Evolutionary conservation across 2,113 vertebrate genomes (phyloP).

Genomic region (Murina feae): DNA sequence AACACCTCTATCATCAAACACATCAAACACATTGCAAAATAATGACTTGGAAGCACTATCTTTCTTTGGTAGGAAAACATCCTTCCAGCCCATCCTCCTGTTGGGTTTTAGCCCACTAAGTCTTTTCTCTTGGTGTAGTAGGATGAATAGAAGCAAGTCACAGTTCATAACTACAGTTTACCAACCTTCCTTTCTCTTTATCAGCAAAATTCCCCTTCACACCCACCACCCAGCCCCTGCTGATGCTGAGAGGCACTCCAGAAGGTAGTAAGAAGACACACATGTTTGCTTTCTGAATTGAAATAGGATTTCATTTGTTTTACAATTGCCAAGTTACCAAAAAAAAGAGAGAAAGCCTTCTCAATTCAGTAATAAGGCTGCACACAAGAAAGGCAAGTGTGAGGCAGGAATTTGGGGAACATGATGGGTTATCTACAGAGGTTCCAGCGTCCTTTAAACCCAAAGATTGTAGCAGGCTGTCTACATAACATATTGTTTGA

Average conservation of each 20-base stretch:
- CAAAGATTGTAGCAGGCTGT: background rate
- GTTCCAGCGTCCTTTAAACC: background rate
- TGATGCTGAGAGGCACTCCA: background rate
- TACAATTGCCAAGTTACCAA: background rate
- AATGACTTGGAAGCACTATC: background rate
- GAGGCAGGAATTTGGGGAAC: background rate
- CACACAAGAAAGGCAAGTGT: background rate
- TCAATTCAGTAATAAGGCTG: background rate
- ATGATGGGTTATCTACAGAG: background rate
- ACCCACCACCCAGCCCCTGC: background rate
- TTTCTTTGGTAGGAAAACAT: background rate
- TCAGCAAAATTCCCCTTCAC: background rate
- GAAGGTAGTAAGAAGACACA: background rate
- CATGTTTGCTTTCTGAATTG: background rate
- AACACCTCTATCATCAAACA: background rate
- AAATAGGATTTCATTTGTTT: background rate
- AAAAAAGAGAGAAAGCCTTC: background rate
- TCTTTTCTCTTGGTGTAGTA: background rate
- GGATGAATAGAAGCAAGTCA: background rate
- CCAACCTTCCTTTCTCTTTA: background rate
- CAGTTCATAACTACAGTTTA: background rate
- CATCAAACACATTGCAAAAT: background rate
- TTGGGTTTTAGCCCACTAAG: background rate
- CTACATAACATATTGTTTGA: background rate
- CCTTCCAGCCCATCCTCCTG: background rate